These are phyloP conservation scores for Oxygymnocypris stewartii DNA, from an alignment of 2,113 vertebrate species.

Conservation along the genomic window DNA sequence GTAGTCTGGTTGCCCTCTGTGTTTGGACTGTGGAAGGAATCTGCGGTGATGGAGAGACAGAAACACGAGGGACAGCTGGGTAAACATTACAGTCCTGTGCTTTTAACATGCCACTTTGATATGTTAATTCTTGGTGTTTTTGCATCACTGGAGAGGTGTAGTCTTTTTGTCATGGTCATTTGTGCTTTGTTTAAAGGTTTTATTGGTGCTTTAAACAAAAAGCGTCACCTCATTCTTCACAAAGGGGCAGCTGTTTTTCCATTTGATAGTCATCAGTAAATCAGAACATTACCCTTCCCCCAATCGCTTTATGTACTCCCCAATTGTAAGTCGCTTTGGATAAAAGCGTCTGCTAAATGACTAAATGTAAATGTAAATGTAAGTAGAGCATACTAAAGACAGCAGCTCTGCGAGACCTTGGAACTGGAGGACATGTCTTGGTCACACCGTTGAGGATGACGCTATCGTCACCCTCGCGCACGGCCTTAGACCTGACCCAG, in stretches of 20 bases:
- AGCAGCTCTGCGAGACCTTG: conserved; percentile 13
- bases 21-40: conserved; percentile 53
- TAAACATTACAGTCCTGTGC: conserved; percentile 54
- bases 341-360: too few relatives aligned
- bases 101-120: conserved; percentile 49
- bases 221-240: conserved; percentile 28
- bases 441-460: conserved; percentile 27
- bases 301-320: too few relatives aligned
- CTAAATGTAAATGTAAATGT: too few relatives aligned
- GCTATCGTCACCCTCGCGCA: not conserved
- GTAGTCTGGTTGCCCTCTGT: conserved; percentile 41
- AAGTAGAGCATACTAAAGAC: conserved; percentile 4
- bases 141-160: conserved; percentile 33
- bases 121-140: conserved; percentile 51
- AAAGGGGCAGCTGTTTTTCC: conserved; percentile 32
- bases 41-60: conserved; percentile 39
- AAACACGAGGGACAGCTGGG: conserved; percentile 48
- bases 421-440: not conserved
- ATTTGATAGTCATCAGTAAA: conserved; percentile 28
- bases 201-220: conserved; percentile 9
- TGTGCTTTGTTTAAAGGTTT: conserved; percentile 38
- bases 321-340: too few relatives aligned
- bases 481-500: conserved; percentile 30
- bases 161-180: conserved; percentile 34
- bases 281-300: conserved; percentile 28